Conservation (phyloP, 2,797 vertebrate genomes). For the Chromobotia macracanthus region DNA sequence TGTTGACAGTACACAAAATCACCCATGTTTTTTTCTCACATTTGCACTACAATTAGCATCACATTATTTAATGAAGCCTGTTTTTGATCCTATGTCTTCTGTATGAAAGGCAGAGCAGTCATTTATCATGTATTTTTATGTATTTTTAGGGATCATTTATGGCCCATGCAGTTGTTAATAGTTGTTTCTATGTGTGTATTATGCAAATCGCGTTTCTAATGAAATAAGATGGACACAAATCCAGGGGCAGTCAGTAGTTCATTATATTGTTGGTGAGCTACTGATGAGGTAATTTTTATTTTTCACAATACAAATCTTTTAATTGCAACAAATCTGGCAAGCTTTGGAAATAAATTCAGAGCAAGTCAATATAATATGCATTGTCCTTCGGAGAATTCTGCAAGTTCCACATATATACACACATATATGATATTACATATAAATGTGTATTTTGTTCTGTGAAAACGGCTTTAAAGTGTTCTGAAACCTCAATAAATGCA, state of each 20-base stretch:
- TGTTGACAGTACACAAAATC: conserved; percentile 23
- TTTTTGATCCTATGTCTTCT: background rate
- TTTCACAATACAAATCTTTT: conserved; percentile 3
- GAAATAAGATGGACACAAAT: conserved; percentile 3
- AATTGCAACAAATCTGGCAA: background rate
- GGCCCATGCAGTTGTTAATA: conserved; percentile 13
- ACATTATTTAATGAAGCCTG: conserved; percentile 2
- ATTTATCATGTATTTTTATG: conserved; percentile 14
- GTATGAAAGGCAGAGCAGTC: background rate
- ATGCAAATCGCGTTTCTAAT: background rate
- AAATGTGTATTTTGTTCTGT: conserved; percentile 52
- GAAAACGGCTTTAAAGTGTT: conserved; percentile 35
- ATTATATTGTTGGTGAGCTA: conserved; percentile 19
- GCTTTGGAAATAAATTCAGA: conserved; percentile 11
- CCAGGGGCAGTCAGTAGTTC: background rate
- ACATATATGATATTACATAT: conserved; percentile 29
- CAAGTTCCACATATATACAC: background rate
- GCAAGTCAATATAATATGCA: background rate
- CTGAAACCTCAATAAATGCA: conserved; percentile 21
- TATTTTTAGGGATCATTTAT: conserved; percentile 19
- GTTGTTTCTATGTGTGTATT: background rate
- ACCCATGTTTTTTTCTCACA: background rate
- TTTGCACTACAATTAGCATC: background rate
- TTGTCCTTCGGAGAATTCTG: conserved; percentile 4
- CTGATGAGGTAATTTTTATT: conserved; percentile 32